Conservation (phyloP, 2,113 vertebrate species). For the Mus musculus region GRCm39 chr5:85502501-85503000, state of each 20-base stretch:
- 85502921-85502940: too few species aligned
- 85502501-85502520: background rate
- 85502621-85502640: background rate
- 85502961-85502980: too few species aligned
- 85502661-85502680: background rate
- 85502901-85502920: background rate
- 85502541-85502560: background rate
- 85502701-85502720: background rate
- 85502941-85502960: too few species aligned
- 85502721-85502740: background rate
- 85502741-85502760: background rate
- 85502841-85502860: background rate
- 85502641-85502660: background rate
- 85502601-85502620: background rate
- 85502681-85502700: background rate
- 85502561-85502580: background rate
- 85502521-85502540: background rate
- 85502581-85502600: background rate
- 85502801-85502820: background rate
- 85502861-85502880: background rate
- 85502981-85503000: too few species aligned
- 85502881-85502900: background rate
- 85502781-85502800: background rate
- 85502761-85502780: background rate
- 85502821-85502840: background rate